phyloP scores from a whole-genome alignment of 2,797 vertebrate species.

The Coregonus suidteri region DNA sequence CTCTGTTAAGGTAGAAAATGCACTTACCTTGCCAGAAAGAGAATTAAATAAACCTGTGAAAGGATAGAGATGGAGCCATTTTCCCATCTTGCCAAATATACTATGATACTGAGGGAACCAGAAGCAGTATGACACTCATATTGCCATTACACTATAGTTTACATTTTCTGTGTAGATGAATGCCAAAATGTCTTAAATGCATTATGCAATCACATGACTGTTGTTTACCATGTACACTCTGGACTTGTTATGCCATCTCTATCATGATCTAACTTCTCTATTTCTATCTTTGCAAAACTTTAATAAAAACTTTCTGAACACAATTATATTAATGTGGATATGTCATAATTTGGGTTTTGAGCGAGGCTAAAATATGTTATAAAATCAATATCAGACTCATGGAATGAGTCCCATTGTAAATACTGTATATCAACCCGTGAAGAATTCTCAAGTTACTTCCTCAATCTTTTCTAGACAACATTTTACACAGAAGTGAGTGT shows the following conservation, averaged over 20 bases:
- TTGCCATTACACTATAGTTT: not conserved
- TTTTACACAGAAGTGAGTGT: not conserved
- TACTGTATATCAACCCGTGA: not conserved
- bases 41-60: not conserved
- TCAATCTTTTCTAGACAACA: not conserved
- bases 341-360: not conserved
- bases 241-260: not conserved
- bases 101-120: not conserved
- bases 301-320: slow-evolving; percentile 5
- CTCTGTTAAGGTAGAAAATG: not conserved
- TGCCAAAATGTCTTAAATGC: not conserved
- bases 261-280: not conserved
- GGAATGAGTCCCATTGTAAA: not conserved
- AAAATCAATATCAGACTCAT: not conserved
- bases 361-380: not conserved
- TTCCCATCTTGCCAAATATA: slow-evolving; percentile 16
- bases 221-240: not conserved
- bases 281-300: not conserved
- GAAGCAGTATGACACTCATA: not conserved
- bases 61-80: not conserved
- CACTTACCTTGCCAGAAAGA: not conserved
- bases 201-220: not conserved
- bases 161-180: not conserved
- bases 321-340: not conserved
- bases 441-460: not conserved